A percentile compares a stretch with the other conserved stretches of the same genome.
phyloP scores from a whole-genome alignment of 2,888 invertebrate species.

The Drosophila mulleri region DNA sequence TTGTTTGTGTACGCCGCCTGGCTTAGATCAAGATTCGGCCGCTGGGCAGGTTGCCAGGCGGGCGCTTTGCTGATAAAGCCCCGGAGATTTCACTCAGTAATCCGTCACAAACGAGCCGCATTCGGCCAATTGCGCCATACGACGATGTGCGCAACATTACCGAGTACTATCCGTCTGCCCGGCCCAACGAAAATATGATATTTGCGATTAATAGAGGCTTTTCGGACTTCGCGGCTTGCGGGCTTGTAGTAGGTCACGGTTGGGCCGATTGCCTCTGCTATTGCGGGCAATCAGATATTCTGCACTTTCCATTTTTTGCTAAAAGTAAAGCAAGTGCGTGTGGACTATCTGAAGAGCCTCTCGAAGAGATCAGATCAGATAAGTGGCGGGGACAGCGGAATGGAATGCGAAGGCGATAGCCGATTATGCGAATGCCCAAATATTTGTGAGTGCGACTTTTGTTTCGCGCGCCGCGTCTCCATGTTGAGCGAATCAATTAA shows the following conservation, averaged over 20 bases:
- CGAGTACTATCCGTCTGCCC: slow-evolving; percentile 7
- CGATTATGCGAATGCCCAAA: slow-evolving; percentile 24
- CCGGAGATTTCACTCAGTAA: slow-evolving; percentile 43
- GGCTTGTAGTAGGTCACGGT: slow-evolving; percentile 66
- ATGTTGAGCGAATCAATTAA: slow-evolving; percentile 33
- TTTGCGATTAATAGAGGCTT: slow-evolving; percentile 49
- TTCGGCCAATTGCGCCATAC: slow-evolving; percentile 70
- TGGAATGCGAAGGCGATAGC: slow-evolving; percentile 17
- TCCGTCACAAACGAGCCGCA: slow-evolving; percentile 68
- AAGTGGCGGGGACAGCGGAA: slow-evolving; percentile 1
- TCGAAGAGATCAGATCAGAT: slow-evolving; percentile 33
- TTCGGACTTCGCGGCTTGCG: slow-evolving; percentile 15
- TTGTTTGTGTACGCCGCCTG: slow-evolving; percentile 51
- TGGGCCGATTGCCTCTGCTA: slow-evolving; percentile 7
- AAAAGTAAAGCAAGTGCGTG: neutral
- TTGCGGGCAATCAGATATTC: slow-evolving; percentile 8
- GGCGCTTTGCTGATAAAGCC: slow-evolving; percentile 54
- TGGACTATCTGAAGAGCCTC: slow-evolving; percentile 6
- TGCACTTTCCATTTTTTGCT: neutral
- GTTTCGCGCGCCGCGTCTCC: neutral
- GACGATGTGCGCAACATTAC: slow-evolving; percentile 34
- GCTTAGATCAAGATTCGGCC: slow-evolving; percentile 53
- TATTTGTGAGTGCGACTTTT: slow-evolving; percentile 11
- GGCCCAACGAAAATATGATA: neutral
- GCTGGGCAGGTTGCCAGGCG: slow-evolving; percentile 24